A percentile compares a stretch with the other conserved stretches of the same genome.
These are phyloP conservation scores for Stegodyphus mimosarum DNA, from an alignment of 1,140 invertebrate species.

Conservation along the genomic window DNA sequence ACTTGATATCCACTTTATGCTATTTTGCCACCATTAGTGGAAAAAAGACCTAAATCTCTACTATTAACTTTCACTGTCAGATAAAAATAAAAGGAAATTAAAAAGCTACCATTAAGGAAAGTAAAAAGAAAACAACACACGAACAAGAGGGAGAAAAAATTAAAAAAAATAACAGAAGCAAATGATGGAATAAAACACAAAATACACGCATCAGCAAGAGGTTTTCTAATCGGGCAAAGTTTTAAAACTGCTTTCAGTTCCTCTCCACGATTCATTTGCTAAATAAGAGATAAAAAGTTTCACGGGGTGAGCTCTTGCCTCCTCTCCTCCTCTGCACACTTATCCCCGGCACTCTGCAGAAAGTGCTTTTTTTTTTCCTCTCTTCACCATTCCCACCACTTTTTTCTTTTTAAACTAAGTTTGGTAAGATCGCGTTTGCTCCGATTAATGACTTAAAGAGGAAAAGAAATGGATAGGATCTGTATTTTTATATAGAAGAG, in stretches of 20 bases:
- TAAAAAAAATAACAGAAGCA: conserved; percentile 7
- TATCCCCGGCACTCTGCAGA: no score
- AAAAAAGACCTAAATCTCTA: conserved; percentile 25
- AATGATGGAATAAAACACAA: conserved; percentile 43
- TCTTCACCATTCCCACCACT: neutral
- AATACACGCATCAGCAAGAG: conserved; percentile 46
- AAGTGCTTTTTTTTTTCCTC: no score
- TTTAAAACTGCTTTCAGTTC: conserved; percentile 43
- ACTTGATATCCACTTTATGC: no score
- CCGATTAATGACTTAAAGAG: conserved; percentile 48
- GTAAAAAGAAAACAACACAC: conserved; percentile 19
- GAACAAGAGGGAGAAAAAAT: neutral
- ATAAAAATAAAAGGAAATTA: conserved; percentile 45
- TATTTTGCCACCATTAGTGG: no score
- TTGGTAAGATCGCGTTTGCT: conserved; percentile 14
- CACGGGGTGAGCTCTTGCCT: conserved; percentile 8
- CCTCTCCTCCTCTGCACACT: neutral
- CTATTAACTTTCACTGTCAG: conserved; percentile 39
- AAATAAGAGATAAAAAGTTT: conserved; percentile 49
- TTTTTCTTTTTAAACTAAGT: conserved; percentile 27
- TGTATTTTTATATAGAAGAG: neutral
- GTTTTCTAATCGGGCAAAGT: conserved; percentile 51
- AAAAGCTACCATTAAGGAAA: conserved; percentile 34
- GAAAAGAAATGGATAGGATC: neutral
- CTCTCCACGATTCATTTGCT: conserved; percentile 50